phyloP scores from a whole-genome alignment of 2,797 vertebrate genomes.

The Enteromius viviparus region DNA sequence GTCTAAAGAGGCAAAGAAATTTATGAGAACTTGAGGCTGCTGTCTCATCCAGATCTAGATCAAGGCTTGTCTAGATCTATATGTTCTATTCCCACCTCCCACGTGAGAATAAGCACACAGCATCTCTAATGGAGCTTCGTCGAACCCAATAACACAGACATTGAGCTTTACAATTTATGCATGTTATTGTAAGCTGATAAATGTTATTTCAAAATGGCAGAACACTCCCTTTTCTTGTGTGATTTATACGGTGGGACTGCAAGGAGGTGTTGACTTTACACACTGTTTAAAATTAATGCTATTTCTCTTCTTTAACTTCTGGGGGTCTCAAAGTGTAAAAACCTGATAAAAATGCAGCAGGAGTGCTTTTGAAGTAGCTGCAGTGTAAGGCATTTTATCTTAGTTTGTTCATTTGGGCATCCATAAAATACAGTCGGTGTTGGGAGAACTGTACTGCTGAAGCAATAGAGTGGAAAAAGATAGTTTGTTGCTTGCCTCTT shows the following conservation, averaged over 20 bases:
- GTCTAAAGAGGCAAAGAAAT: background rate
- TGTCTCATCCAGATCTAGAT: constrained; percentile 23
- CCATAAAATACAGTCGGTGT: background rate
- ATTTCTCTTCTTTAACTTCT: constrained; percentile 37
- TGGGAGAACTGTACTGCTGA: background rate
- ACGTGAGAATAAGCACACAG: constrained; percentile 11
- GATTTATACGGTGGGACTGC: constrained; percentile 42
- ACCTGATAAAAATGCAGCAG: background rate
- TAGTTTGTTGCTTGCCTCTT: background rate
- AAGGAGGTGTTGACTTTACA: constrained; percentile 38
- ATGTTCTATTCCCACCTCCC: constrained; percentile 1
- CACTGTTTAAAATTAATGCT: constrained; percentile 30
- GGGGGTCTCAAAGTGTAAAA: constrained; percentile 17
- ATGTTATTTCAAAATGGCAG: constrained; percentile 51
- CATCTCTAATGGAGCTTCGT: constrained; percentile 26
- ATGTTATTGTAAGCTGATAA: constrained; percentile 59
- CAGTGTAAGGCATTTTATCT: constrained; percentile 1
- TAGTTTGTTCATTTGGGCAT: constrained; percentile 19
- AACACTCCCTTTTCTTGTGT: constrained; percentile 48
- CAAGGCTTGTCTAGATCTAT: constrained; percentile 5
- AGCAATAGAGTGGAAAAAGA: background rate
- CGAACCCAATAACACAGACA: constrained; percentile 32
- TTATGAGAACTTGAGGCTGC: background rate
- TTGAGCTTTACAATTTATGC: constrained; percentile 48
- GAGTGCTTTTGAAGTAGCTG: constrained; percentile 11